phyloP scores from a whole-genome alignment of 2,113 vertebrate genomes.

The Dromaius novaehollandiae region DNA sequence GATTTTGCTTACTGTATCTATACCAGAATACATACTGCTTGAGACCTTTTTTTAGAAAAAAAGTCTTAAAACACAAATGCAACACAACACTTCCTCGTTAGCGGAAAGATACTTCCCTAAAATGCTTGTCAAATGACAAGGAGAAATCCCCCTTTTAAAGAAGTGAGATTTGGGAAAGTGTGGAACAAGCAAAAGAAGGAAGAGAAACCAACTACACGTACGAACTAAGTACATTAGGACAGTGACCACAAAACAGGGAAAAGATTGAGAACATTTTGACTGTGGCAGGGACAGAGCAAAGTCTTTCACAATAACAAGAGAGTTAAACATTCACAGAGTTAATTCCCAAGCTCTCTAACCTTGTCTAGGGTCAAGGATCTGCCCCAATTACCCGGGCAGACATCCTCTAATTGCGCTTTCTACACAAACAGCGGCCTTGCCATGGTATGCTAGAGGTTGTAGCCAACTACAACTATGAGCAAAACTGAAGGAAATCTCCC shows the following conservation, averaged over 20 bases:
- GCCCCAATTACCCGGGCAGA: neutral
- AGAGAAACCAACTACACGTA: neutral
- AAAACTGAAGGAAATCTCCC: neutral
- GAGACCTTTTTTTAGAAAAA: neutral
- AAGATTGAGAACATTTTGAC: neutral
- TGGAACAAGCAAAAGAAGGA: neutral
- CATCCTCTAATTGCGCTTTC: neutral
- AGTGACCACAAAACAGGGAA: neutral
- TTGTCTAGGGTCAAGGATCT: neutral
- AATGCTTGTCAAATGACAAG: neutral
- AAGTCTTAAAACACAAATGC: neutral
- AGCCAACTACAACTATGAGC: neutral
- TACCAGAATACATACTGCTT: neutral
- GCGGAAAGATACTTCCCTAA: neutral
- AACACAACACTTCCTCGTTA: neutral
- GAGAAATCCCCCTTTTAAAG: neutral
- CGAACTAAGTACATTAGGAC: rapidly evolving
- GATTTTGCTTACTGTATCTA: neutral
- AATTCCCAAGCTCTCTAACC: rapidly evolving
- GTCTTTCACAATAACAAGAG: neutral
- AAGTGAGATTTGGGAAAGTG: neutral
- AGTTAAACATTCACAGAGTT: neutral
- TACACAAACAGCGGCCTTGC: neutral
- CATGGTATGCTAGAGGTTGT: rapidly evolving
- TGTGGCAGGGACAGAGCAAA: neutral